These are phyloP conservation scores for Dryoscopus gambensis DNA, from an alignment of 2,113 vertebrate genomes.

Conservation along the genomic window DNA sequence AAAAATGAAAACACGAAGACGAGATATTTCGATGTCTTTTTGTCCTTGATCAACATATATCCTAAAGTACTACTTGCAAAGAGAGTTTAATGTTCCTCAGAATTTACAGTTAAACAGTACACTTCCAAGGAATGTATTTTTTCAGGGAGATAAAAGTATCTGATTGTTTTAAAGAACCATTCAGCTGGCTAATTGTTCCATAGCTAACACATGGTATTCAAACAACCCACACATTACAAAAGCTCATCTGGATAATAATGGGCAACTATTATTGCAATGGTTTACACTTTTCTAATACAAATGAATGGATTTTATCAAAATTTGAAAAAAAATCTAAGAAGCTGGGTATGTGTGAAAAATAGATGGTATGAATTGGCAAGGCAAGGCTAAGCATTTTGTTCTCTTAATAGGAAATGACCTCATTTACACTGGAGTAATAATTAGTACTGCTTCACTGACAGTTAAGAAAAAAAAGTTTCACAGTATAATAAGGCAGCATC, in stretches of 20 bases:
- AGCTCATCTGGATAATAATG: constrained; percentile 87
- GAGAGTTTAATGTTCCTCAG: constrained; percentile 59
- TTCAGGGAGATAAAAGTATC: constrained; percentile 83
- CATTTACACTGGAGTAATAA: constrained; percentile 89
- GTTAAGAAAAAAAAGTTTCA: constrained; percentile 87
- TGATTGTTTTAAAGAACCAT: constrained; percentile 88
- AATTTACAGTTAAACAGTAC: constrained; percentile 76
- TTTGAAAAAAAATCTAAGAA: constrained; percentile 79
- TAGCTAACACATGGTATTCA: constrained; percentile 87
- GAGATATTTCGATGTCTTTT: constrained; percentile 78
- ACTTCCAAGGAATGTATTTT: constrained; percentile 80
- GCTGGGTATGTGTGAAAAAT: constrained; percentile 85
- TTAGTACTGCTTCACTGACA: constrained; percentile 88
- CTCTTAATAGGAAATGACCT: constrained; percentile 89
- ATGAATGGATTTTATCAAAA: constrained; percentile 87
- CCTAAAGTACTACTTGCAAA: constrained; percentile 68
- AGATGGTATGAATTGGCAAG: constrained; percentile 87
- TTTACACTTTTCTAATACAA: constrained; percentile 89
- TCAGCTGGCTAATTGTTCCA: constrained; percentile 88
- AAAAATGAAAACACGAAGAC: constrained; percentile 79
- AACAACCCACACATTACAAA: constrained; percentile 86
- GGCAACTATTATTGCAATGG: constrained; percentile 82
- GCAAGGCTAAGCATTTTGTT: constrained; percentile 83
- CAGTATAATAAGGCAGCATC: constrained; percentile 89
- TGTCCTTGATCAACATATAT: constrained; percentile 91